Base-by-base conservation (phyloP, 2,888 invertebrate genomes). In the Eledona agricola region DNA sequence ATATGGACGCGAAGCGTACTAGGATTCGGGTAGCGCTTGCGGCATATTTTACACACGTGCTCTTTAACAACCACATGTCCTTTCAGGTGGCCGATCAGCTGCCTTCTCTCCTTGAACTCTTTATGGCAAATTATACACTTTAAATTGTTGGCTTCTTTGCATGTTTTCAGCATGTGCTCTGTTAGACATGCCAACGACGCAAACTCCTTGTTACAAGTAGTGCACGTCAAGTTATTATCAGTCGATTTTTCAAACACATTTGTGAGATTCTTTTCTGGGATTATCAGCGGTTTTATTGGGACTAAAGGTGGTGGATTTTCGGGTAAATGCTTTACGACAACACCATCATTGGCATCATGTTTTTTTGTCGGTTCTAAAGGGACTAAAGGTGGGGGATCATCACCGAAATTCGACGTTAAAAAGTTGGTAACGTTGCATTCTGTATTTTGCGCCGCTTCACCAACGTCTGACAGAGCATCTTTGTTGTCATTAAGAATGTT, bases 1-100 rank as follows among this genome's bases (percentile, higher is more conserved):
- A 81, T 83, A 78, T 85, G 85, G 56, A 85, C 72, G 38, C 65
- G 64, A 51, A 75, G 72, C n/a, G 74, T 73, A 55, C 76, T 76
- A 1, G 72, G 72, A 61, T 73, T 75, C 2, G 75, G 74, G 59
- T 76, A 76, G 7, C 72, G 64, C 59, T 76, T 76, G 1, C 72
- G 73, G 57, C 77, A 77, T 28, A 76, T 67, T 62, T 74, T 74
- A 60, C 77, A 77, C 2, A 59, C 62, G 49, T 74, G 72, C 37
- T 73, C 71, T 63, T 76, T 77, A 1, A 63, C 58, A 12, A 72
- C 67, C 67, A 71, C 74, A 46, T 75, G 75, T 3, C 72, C 72
- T 51, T 74, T 74, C 46, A 75, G 59, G 46, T 75, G 75, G 1
- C 70, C 67, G 6, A 75, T 72, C 9, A 75, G 51, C 25, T 67